A percentile compares a stretch with the other conserved stretches of the same genome.
These are phyloP conservation scores for Tachycineta bicolor DNA, from an alignment of 2,113 vertebrate species.

Conservation along the genomic window DNA sequence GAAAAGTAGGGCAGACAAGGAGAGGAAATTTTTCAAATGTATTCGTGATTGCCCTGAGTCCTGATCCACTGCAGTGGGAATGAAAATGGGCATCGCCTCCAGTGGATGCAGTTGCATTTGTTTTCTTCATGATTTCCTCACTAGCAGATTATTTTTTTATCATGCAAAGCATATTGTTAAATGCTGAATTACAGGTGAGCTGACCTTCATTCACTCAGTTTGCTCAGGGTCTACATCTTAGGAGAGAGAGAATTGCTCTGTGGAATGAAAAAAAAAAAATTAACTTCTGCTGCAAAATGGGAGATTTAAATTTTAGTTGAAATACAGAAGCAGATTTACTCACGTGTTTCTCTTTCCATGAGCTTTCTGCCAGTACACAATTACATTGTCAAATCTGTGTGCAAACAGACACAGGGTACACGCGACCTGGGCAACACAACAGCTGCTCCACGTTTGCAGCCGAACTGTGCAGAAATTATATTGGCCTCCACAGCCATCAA, in stretches of 20 bases:
- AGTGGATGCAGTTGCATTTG: background rate
- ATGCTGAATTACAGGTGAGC: background rate
- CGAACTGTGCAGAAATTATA: background rate
- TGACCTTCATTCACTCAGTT: background rate
- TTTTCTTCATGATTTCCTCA: background rate
- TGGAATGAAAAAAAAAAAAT: background rate
- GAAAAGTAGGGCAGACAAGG: conserved; percentile 17
- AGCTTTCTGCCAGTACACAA: background rate
- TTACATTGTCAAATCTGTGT: background rate
- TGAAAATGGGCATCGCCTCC: fast-evolving
- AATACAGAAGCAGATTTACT: background rate
- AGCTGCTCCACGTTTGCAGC: background rate
- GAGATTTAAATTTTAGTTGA: background rate
- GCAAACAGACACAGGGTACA: background rate
- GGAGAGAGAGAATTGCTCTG: background rate
- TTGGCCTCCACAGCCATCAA: background rate
- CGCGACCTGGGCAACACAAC: background rate
- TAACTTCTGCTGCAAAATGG: background rate
- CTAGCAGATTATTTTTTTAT: background rate
- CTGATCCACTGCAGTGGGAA: background rate
- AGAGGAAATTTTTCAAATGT: background rate
- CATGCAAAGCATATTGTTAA: background rate
- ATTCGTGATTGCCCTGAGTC: background rate
- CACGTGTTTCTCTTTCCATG: background rate
- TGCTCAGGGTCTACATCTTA: background rate